Base-by-base conservation (phyloP, 2,797 vertebrate genomes). In the Syndactyla subalaris region DNA sequence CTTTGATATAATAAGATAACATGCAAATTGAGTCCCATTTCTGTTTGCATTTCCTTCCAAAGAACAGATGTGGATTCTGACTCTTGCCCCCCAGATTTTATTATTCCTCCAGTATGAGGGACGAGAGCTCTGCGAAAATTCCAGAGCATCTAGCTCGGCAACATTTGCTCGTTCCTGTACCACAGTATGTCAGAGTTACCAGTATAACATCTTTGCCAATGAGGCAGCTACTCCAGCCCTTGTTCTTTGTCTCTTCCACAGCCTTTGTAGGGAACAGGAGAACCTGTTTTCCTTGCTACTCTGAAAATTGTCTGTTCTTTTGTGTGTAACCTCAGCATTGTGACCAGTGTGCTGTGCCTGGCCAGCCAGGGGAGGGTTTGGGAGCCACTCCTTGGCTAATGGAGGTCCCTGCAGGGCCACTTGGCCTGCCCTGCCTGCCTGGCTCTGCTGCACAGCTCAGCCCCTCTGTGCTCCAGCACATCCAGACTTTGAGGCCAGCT, bases 381-480 rank as follows among this genome's bases (percentile, higher is more conserved):
- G 3, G 38, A 70, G 6, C 4, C 0, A 0, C 23, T 61, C 29
- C 55, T 92, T 0, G 1, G 27, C 45, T 74, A n/a, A 12, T 27
- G 29, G 43, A 41, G 30, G 30, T 81, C 36, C 24, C 30, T 63
- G 32, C 14, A 75, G 81, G 59, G 45, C 16, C 36, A 29, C 7
- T 23, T 14, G 9, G 32, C 26, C 67, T 55, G 43, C n/a, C 2
- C 7, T 57, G 49, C n/a, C 32, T 38, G 54, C 2, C n/a, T 0
- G 0, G 29, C 52, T 81, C 26, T 10, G 1, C 26, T 41, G 48
- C 21, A 57, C 12, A 41, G 32, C 68, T 41, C 32, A 45, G 32
- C 66, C 38, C 8, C 41, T 54, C 29, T 2, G 5, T 3, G 9
- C 11, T 43, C 14, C 9, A 9, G n/a, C 21, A 30, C 36, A 22